Evolutionary conservation across 1,140 invertebrate genomes (phyloP).

Genomic region (Pygmarrhopalites habei): DNA sequence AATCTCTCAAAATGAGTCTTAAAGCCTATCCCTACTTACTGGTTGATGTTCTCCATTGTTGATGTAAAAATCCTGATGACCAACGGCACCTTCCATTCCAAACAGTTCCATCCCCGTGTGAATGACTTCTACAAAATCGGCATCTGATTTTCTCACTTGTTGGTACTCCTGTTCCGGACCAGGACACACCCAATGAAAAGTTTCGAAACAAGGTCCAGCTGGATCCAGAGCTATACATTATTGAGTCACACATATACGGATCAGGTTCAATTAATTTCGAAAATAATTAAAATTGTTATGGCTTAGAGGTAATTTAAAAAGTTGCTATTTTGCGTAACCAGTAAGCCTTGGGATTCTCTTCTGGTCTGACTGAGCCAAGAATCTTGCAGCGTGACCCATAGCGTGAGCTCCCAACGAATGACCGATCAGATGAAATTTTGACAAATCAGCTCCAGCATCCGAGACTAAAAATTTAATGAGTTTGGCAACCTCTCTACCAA

Average conservation of each 20-base stretch:
- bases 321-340: neutral
- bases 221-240: conserved; percentile 45
- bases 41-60: conserved; percentile 8
- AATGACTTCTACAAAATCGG: conserved; percentile 58
- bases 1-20: too few relatives aligned
- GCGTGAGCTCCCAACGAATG: neutral
- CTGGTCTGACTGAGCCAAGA: neutral
- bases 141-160: conserved; percentile 50
- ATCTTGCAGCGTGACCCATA: neutral
- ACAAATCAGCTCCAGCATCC: neutral
- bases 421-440: neutral
- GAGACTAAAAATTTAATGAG: neutral
- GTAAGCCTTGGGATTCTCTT: neutral
- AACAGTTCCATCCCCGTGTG: conserved; percentile 51
- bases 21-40: too few relatives aligned
- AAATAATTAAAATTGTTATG: neutral
- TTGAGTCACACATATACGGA: neutral
- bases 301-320: neutral
- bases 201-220: conserved; percentile 17
- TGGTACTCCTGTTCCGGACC: neutral
- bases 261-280: neutral
- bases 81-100: conserved; percentile 50
- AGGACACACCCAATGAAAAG: too few relatives aligned
- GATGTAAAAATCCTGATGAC: conserved; percentile 56
- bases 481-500: neutral